A percentile compares a stretch with the other conserved stretches of the same genome.
phyloP scores from a whole-genome alignment of 2,797 vertebrate genomes.

The Eospalax fontanierii region DNA sequence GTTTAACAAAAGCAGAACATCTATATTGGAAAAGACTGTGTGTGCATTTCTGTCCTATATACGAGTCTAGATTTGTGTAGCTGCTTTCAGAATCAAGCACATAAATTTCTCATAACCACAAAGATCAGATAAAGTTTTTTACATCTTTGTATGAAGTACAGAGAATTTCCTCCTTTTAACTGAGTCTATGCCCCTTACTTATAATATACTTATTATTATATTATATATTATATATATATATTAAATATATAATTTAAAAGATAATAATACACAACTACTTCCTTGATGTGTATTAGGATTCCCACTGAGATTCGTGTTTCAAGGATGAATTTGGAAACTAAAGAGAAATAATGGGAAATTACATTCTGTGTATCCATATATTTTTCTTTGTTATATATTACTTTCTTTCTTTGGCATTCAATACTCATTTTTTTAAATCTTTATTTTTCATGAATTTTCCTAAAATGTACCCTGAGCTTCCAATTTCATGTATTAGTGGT shows the following conservation, averaged over 20 bases:
- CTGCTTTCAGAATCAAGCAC: neutral
- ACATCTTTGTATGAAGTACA: neutral
- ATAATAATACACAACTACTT: too few species aligned
- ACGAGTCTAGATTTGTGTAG: neutral
- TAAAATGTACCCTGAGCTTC: neutral
- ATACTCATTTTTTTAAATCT: neutral
- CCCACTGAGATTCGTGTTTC: neutral
- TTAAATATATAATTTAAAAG: too few species aligned
- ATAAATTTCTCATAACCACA: neutral
- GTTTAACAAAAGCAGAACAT: neutral
- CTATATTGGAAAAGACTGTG: neutral
- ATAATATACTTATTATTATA: too few species aligned
- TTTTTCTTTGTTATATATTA: neutral
- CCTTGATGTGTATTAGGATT: neutral
- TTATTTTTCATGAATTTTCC: neutral
- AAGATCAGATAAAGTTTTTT: neutral
- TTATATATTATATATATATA: too few species aligned
- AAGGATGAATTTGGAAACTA: neutral
- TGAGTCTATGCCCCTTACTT: too few species aligned
- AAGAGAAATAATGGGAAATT: neutral
- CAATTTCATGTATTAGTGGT: too few species aligned
- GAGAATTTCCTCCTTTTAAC: neutral
- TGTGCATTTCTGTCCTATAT: neutral
- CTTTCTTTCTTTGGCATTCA: neutral
- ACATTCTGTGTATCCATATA: neutral